Evolutionary conservation across 2,888 invertebrate species (phyloP).

Genomic region (Mesorhabditis belari): DNA sequence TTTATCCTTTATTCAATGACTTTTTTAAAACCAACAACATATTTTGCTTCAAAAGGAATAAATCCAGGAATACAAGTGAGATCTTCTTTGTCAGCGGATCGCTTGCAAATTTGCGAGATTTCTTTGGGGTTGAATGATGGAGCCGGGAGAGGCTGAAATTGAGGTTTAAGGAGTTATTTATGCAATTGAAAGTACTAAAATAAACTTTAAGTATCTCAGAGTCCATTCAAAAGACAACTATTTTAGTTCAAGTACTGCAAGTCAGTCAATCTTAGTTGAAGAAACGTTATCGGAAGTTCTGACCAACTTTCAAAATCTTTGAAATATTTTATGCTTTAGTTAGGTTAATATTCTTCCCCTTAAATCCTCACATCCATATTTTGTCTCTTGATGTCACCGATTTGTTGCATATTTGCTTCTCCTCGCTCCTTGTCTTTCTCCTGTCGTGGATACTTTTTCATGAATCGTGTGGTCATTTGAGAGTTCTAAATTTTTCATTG

Average conservation of each 20-base stretch:
- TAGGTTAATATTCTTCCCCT: too few species aligned
- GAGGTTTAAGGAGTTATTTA: too few species aligned
- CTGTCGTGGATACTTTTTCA: background rate
- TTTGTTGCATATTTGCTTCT: background rate
- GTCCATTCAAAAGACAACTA: too few species aligned
- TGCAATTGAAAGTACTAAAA: too few species aligned
- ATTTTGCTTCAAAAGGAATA: slow-evolving; percentile 13
- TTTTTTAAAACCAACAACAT: background rate
- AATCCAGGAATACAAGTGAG: slow-evolving; percentile 5
- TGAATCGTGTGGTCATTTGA: background rate
- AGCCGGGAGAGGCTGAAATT: slow-evolving; percentile 7
- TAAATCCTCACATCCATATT: too few species aligned
- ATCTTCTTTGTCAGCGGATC: background rate
- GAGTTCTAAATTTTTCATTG: too few species aligned
- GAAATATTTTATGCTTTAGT: too few species aligned
- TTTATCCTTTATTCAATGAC: background rate
- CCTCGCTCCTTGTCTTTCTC: background rate
- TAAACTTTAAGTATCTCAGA: too few species aligned
- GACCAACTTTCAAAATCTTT: too few species aligned
- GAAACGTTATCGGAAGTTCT: too few species aligned
- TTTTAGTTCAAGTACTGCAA: too few species aligned
- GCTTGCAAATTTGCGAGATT: slow-evolving; percentile 3
- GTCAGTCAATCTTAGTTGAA: too few species aligned
- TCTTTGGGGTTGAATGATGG: slow-evolving; percentile 5
- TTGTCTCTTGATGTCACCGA: background rate